These are phyloP conservation scores for Drosophila nr. perissopoda DNA, from an alignment of 2,888 invertebrate species.

Conservation along the genomic window DNA sequence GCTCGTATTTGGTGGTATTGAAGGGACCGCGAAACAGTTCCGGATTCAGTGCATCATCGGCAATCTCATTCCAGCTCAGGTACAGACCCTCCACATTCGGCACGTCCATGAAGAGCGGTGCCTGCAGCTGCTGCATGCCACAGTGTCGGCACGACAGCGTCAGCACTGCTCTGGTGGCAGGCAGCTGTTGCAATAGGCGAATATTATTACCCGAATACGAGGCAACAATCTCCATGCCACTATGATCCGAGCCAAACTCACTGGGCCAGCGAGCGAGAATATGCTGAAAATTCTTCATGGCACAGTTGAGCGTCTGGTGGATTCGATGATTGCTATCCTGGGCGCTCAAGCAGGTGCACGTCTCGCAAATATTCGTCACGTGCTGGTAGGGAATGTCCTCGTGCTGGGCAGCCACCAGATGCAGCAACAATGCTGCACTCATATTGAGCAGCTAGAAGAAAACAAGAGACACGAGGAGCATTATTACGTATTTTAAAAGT, in stretches of 20 bases:
- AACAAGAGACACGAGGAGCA: neutral
- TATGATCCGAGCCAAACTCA: conserved; percentile 79
- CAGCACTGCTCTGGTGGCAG: conserved; percentile 81
- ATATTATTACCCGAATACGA: conserved; percentile 83
- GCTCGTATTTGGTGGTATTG: conserved; percentile 86
- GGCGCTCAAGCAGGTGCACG: conserved; percentile 77
- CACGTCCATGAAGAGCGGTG: conserved; percentile 83
- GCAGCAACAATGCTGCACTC: conserved; percentile 21
- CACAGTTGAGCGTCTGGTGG: conserved; percentile 81
- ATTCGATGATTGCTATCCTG: conserved; percentile 64
- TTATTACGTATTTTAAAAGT: neutral
- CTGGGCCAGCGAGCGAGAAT: conserved; percentile 83
- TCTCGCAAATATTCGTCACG: conserved; percentile 80
- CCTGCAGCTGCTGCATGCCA: conserved; percentile 78
- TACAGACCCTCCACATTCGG: conserved; percentile 83
- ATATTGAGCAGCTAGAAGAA: conserved; percentile 60
- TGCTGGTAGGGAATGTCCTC: conserved; percentile 83
- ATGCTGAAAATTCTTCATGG: conserved; percentile 80
- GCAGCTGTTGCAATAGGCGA: conserved; percentile 81
- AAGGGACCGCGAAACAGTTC: conserved; percentile 89
- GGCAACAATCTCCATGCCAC: conserved; percentile 77
- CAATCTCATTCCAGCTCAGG: conserved; percentile 83
- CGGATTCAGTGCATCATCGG: conserved; percentile 87
- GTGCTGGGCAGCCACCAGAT: conserved; percentile 62
- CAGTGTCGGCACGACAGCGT: conserved; percentile 84